phyloP scores from a whole-genome alignment of 2,797 vertebrate species.

The Crenuchus spilurus region DNA sequence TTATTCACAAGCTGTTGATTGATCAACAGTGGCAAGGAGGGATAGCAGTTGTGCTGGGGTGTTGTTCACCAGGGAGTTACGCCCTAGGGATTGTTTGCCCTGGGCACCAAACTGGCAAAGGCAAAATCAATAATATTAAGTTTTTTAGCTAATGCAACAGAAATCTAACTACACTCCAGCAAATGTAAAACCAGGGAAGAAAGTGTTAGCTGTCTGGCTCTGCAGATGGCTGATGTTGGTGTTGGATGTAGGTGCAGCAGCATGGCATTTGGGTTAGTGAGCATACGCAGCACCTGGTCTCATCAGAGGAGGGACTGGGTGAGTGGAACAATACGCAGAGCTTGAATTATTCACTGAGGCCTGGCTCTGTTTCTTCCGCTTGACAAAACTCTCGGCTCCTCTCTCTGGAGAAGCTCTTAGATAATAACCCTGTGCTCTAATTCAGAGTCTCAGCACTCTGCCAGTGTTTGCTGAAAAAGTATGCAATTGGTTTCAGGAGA shows the following conservation, averaged over 20 bases:
- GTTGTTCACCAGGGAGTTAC: too few species aligned
- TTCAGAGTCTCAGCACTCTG: neutral
- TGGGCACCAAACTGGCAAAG: too few species aligned
- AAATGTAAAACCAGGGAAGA: too few species aligned
- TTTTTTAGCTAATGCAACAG: too few species aligned
- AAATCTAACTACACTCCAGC: too few species aligned
- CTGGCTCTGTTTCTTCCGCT: constrained; percentile 8
- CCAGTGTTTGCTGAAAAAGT: neutral
- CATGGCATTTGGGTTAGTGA: constrained; percentile 55
- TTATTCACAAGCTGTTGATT: too few species aligned
- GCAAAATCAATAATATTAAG: too few species aligned
- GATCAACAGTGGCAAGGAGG: too few species aligned
- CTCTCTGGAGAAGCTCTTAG: neutral
- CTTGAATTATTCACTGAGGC: constrained; percentile 74
- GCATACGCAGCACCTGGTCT: constrained; percentile 27
- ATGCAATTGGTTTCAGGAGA: too few species aligned
- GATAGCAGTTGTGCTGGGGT: too few species aligned
- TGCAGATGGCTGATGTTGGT: neutral
- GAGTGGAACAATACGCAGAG: constrained; percentile 68
- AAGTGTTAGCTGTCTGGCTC: neutral
- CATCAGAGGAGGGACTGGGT: constrained; percentile 67
- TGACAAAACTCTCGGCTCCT: constrained; percentile 36
- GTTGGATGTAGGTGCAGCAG: constrained; percentile 31
- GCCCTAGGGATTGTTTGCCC: too few species aligned
- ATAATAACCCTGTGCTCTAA: constrained; percentile 25